Evolutionary conservation across 1,140 invertebrate species (phyloP).

Genomic region (Dinoponera quadriceps): DNA sequence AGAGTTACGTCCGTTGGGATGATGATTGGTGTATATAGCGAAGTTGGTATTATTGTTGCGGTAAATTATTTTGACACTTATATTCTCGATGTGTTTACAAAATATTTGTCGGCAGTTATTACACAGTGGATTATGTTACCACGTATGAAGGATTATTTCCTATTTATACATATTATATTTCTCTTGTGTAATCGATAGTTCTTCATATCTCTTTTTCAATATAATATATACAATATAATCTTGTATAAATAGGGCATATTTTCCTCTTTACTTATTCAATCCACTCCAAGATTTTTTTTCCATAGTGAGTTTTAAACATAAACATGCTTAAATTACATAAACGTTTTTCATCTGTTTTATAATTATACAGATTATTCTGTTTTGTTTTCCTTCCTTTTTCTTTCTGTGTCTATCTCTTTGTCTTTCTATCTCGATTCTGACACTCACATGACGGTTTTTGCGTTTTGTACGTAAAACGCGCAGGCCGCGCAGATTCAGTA

Average conservation of each 20-base stretch:
- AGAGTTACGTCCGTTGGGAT: no score
- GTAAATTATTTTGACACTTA: no score
- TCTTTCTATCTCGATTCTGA: conserved; percentile 14
- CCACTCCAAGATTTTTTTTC: conserved; percentile 59
- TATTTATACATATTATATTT: no score
- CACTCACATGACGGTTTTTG: conserved; percentile 17
- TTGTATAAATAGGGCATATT: neutral
- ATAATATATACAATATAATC: no score
- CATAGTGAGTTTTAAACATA: conserved; percentile 57
- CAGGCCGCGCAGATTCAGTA: neutral
- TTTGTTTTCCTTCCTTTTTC: conserved; percentile 4
- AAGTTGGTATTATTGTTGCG: no score
- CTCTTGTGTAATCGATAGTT: no score
- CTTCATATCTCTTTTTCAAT: no score
- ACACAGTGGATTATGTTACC: no score
- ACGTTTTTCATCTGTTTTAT: conserved; percentile 52
- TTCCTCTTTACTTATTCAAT: neutral
- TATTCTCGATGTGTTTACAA: no score
- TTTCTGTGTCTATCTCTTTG: conserved; percentile 9
- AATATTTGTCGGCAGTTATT: no score
- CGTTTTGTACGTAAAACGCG: conserved; percentile 28
- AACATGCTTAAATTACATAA: conserved; percentile 44
- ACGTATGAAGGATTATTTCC: no score
- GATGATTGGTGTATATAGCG: no score
- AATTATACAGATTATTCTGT: conserved; percentile 26